Conservation (phyloP, 2,113 vertebrate species). For the Mandrillus leucophaeus region DNA sequence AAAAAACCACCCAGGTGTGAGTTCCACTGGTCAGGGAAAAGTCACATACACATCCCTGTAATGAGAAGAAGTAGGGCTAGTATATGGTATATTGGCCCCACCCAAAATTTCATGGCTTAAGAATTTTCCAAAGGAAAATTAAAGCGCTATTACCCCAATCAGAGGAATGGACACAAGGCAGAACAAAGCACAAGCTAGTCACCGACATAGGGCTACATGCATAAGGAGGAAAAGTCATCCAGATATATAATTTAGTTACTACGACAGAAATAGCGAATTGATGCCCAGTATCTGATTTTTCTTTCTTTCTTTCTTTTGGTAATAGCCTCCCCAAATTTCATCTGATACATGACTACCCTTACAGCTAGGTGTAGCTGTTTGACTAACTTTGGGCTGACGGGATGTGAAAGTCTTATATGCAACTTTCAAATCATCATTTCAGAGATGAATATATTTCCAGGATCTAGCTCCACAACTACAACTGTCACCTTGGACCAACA, state of each 20-base stretch:
- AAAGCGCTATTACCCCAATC: neutral
- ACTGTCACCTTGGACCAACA: neutral
- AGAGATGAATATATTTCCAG: constrained; percentile 31
- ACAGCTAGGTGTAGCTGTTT: constrained; percentile 69
- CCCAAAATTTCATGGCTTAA: constrained; percentile 4
- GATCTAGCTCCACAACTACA: neutral
- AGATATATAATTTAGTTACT: constrained; percentile 5
- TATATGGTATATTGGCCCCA: neutral
- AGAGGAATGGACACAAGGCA: neutral
- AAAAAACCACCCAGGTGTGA: neutral
- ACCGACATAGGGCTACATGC: neutral
- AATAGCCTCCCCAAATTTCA: neutral
- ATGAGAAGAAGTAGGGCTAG: neutral
- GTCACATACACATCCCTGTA: neutral
- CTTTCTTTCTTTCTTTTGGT: constrained; percentile 44
- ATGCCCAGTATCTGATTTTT: neutral
- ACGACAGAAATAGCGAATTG: neutral
- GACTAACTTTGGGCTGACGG: constrained; percentile 44
- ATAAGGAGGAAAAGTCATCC: neutral
- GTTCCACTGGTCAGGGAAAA: neutral
- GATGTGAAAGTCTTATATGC: constrained; percentile 9
- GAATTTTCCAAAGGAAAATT: constrained; percentile 45
- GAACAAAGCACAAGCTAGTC: constrained; percentile 6
- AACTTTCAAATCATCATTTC: constrained; percentile 52
- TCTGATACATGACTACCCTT: constrained; percentile 31